A percentile compares a stretch with the other conserved stretches of the same genome.
Conservation (phyloP, 2,888 invertebrate species). For the Cylindroiulus punctatus region DNA sequence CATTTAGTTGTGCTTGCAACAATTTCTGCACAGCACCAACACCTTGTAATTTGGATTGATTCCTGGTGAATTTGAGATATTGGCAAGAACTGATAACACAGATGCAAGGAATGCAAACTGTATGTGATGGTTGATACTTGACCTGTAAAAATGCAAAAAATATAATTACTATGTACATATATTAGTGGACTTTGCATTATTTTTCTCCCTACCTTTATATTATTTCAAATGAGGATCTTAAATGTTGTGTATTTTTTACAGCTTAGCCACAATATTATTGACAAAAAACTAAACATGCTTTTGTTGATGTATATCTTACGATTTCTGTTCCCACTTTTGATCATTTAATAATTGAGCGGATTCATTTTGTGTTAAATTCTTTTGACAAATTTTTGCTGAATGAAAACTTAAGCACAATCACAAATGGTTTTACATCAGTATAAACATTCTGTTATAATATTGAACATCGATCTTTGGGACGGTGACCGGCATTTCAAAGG, state of each 20-base stretch:
- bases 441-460: too few species aligned
- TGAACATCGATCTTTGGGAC: too few species aligned
- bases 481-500: too few species aligned
- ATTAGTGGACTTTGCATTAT: constrained; percentile 24
- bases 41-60: constrained; percentile 11
- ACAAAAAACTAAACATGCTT: not conserved
- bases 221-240: constrained; percentile 5
- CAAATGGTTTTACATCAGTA: too few species aligned
- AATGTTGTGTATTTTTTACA: not conserved
- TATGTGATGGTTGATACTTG: constrained; percentile 22
- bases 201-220: not conserved
- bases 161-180: constrained; percentile 43
- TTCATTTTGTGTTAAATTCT: too few species aligned
- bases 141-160: constrained; percentile 39
- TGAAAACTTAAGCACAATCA: too few species aligned
- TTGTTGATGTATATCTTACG: too few species aligned
- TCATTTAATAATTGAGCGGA: too few species aligned
- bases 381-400: too few species aligned
- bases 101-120: not conserved
- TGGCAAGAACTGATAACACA: not conserved
- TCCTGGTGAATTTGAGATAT: not conserved
- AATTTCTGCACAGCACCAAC: constrained; percentile 17
- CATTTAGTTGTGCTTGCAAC: constrained; percentile 5
- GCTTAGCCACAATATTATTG: constrained; percentile 23
- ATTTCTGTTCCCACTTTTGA: too few species aligned